phyloP scores from a whole-genome alignment of 2,113 vertebrate species.

The Neotoma lepida region DNA sequence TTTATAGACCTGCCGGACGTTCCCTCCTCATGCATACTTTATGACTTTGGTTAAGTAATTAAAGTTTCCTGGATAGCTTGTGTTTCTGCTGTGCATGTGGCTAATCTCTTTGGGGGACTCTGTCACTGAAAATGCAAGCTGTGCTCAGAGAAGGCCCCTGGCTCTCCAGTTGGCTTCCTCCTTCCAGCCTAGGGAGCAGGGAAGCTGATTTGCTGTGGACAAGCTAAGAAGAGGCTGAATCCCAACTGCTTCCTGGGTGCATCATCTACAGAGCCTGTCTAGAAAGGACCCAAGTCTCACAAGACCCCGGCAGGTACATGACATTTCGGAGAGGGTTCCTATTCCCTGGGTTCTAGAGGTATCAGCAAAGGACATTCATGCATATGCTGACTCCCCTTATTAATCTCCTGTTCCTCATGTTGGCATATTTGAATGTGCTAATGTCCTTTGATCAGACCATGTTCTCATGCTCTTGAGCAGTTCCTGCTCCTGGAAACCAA shows the following conservation, averaged over 20 bases:
- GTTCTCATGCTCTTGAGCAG: no score
- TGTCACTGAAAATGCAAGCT: neutral
- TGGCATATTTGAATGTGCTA: neutral
- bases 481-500: rapidly evolving
- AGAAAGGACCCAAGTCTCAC: neutral
- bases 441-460: neutral
- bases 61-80: slow-evolving; percentile 61
- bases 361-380: neutral
- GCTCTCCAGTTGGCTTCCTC: rapidly evolving
- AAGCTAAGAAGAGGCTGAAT: neutral
- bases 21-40: slow-evolving; percentile 69
- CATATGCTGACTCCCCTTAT: rapidly evolving
- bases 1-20: slow-evolving; percentile 50
- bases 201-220: rapidly evolving
- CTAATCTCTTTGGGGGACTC: neutral
- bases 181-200: rapidly evolving
- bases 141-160: rapidly evolving
- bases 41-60: slow-evolving; percentile 70
- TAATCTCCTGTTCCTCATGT: rapidly evolving
- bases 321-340: rapidly evolving
- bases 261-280: rapidly evolving
- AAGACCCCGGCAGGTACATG: rapidly evolving
- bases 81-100: neutral
- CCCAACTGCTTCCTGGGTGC: rapidly evolving
- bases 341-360: rapidly evolving